Conservation (phyloP, 2,797 vertebrate species). For the Sciurus carolinensis region DNA sequence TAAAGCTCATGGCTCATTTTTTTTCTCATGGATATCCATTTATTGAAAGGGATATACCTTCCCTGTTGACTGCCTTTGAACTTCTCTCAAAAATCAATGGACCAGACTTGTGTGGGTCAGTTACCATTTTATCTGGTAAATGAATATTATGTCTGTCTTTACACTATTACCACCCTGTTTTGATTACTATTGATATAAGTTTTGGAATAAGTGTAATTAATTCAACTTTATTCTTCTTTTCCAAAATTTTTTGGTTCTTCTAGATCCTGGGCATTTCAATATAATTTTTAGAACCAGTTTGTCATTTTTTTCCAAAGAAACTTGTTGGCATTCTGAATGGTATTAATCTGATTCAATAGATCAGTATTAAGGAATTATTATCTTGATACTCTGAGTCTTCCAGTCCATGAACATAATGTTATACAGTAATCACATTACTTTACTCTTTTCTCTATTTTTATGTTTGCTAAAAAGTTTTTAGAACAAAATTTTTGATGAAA, state of each 20-base stretch:
- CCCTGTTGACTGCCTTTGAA: not conserved
- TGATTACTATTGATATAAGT: not conserved
- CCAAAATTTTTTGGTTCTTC: conserved; percentile 10
- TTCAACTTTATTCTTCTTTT: not conserved
- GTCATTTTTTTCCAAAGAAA: not conserved
- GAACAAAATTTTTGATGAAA: not conserved
- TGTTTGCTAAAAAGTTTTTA: not conserved
- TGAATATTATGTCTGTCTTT: not conserved
- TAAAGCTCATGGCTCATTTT: not conserved
- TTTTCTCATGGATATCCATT: not conserved
- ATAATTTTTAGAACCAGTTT: not conserved
- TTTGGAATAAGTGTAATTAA: not conserved
- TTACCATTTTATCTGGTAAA: not conserved
- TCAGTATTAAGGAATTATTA: not conserved
- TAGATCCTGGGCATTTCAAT: not conserved
- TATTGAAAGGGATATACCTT: not conserved
- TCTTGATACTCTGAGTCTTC: not conserved
- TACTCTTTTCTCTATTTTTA: not conserved
- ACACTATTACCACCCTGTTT: not conserved
- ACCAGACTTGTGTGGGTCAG: not conserved
- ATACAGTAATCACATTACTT: not conserved
- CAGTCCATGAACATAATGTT: not conserved
- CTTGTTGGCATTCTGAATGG: not conserved
- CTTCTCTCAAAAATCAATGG: conserved; percentile 13
- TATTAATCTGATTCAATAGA: not conserved